Evolutionary conservation across 2,113 vertebrate species (phyloP), one percentile per base, ranked within the genome.

Genomic region (Anarrhichthys ocellatus): DNA sequence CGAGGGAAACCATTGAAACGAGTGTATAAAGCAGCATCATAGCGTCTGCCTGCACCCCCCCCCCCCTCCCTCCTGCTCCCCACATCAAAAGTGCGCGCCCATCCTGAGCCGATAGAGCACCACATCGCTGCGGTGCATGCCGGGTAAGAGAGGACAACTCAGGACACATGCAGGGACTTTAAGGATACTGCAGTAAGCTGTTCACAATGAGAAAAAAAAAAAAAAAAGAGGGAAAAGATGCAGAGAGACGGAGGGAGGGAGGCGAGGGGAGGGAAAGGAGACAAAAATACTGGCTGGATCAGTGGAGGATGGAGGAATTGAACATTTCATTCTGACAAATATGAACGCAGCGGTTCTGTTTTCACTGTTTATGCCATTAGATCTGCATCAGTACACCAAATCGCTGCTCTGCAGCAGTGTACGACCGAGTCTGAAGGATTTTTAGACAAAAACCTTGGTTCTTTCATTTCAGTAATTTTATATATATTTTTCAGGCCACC

Each of bases 181-280:
- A 88, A 92, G 92, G 91, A 93, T 89, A 93, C 89, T 94, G 91
- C 91, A 88, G 89, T 89, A 90, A 90, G 87, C 90, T 78, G 76
- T 89, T 88, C 78, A 81, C 64, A 69, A 61, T 63, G 66, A 65
- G 62, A 62, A 18, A 70, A 22, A 70, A 65, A 78, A n/a, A 68
- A 7, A 59, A 61, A 29, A 78, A n/a, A 44, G 40, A 76, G 42
- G 13, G 40, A 74, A 77, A 80, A 87, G 62, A 84, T 76, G 76
- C 74, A 66, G 46, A 78, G 73, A 62, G 76, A 54, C 14, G 20
- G 68, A 84, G 63, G 44, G 56, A 52, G 67, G 20, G 68, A 84
- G 63, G 44, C 20, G 56, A 52, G 67, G 27, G 42, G 29, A 44
- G 84, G 54, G 1, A 1, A 52, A 18, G 34, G 50, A 75, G 82